Conservation (phyloP, 2,888 invertebrate species). For the Notodonta ziczac region DNA sequence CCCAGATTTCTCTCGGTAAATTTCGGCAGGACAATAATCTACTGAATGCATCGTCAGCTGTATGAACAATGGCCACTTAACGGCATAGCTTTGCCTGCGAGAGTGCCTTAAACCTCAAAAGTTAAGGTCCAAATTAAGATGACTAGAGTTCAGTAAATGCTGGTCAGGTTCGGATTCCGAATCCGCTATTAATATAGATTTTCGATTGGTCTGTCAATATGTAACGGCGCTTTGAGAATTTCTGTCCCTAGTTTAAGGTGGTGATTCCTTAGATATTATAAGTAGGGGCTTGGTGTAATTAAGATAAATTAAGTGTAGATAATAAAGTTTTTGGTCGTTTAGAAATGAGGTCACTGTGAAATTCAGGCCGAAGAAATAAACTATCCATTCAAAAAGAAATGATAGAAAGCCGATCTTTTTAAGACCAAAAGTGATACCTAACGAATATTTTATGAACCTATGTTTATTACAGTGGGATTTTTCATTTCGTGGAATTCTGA, state of each 20-base stretch:
- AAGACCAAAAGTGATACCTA: too few species aligned
- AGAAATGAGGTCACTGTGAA: not conserved
- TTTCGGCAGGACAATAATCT: constrained; percentile 63
- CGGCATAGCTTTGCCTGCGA: constrained; percentile 34
- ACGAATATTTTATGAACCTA: too few species aligned
- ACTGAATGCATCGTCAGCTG: constrained; percentile 62
- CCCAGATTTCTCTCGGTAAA: constrained; percentile 58
- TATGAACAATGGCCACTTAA: constrained; percentile 42
- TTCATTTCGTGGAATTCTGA: too few species aligned
- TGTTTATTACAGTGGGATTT: too few species aligned
- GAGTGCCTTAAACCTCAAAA: constrained; percentile 8
- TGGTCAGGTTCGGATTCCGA: constrained; percentile 48
- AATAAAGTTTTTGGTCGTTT: constrained; percentile 3
- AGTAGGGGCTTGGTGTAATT: not conserved
- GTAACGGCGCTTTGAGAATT: constrained; percentile 50
- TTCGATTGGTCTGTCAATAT: constrained; percentile 56
- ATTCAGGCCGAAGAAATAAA: too few species aligned
- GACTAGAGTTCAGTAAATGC: constrained; percentile 28
- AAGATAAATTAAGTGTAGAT: constrained; percentile 11
- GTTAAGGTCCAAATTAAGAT: constrained; percentile 11
- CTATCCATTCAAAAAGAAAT: too few species aligned
- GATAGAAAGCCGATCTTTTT: too few species aligned
- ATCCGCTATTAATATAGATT: constrained; percentile 65
- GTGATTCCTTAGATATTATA: constrained; percentile 31
- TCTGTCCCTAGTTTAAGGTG: constrained; percentile 15